phyloP scores from a whole-genome alignment of 2,113 vertebrate species.

The Lasiurus borealis region DNA sequence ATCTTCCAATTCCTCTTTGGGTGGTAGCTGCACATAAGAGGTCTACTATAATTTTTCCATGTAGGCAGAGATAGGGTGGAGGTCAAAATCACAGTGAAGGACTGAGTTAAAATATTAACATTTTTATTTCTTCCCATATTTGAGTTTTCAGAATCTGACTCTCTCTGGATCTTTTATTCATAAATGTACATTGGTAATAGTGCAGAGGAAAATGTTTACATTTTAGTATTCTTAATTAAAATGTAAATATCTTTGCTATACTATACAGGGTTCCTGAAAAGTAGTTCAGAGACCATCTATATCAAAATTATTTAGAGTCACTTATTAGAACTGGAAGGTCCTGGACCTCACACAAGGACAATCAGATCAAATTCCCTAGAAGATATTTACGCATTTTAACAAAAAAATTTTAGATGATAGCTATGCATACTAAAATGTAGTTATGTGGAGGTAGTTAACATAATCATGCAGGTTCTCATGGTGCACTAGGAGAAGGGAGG shows the following conservation, averaged over 20 bases:
- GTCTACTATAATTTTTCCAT: not conserved
- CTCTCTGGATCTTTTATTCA: not conserved
- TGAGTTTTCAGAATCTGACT: not conserved
- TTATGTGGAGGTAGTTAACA: not conserved
- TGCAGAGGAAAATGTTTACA: not conserved
- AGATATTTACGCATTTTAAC: not conserved
- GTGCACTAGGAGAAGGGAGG: not conserved
- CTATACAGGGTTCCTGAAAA: not conserved
- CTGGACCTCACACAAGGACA: not conserved
- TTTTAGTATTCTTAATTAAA: constrained; percentile 8
- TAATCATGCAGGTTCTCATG: not conserved
- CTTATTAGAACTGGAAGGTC: not conserved
- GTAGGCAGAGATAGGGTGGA: not conserved
- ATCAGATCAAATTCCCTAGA: not conserved
- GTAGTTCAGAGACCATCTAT: not conserved
- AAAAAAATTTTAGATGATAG: not conserved
- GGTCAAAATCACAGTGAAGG: not conserved
- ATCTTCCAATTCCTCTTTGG: not conserved
- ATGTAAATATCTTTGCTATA: constrained; percentile 6
- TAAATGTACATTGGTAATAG: not conserved
- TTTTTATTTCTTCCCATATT: not conserved
- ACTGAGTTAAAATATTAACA: constrained; percentile 4
- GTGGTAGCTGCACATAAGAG: not conserved
- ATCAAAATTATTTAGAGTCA: not conserved
- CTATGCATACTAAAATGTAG: not conserved